Conservation (phyloP, 2,888 invertebrate species). For the Elysia crispata region DNA sequence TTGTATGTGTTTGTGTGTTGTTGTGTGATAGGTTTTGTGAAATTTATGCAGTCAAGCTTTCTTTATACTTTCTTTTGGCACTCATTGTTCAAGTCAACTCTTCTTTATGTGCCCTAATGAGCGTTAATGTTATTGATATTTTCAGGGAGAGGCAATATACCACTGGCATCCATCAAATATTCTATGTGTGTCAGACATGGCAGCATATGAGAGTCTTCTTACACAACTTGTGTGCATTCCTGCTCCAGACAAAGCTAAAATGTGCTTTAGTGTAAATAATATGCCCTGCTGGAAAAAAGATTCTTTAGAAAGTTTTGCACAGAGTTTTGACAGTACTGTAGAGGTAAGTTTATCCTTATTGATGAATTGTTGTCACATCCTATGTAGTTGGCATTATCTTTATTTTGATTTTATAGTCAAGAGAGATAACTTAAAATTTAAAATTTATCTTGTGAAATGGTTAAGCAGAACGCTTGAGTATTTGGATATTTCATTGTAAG, state of each 20-base stretch:
- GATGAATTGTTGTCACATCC: too few relatives aligned
- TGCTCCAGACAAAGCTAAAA: conserved; percentile 49
- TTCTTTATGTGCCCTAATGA: not conserved
- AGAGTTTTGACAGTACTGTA: conserved; percentile 29
- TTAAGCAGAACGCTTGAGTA: too few relatives aligned
- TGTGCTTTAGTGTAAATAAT: conserved; percentile 53
- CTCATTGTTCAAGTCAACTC: not conserved
- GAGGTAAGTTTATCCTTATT: not conserved
- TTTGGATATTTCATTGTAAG: too few relatives aligned
- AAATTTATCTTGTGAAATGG: too few relatives aligned
- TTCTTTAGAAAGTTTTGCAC: conserved; percentile 45
- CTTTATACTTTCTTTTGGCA: too few relatives aligned
- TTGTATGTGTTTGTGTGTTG: too few relatives aligned
- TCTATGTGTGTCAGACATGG: conserved; percentile 56
- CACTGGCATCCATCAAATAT: conserved; percentile 51
- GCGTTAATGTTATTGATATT: conserved; percentile 47
- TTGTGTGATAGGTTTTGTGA: too few relatives aligned
- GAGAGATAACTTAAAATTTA: too few relatives aligned
- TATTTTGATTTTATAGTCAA: too few relatives aligned
- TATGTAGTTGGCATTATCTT: too few relatives aligned
- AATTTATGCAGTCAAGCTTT: too few relatives aligned
- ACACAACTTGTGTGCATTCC: conserved; percentile 45
- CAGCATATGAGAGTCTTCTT: conserved; percentile 51
- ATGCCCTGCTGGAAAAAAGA: conserved; percentile 56
- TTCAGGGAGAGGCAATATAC: conserved; percentile 59